Base-by-base conservation (phyloP, 2,797 vertebrate genomes). In the Cichlasoma orientale region DNA sequence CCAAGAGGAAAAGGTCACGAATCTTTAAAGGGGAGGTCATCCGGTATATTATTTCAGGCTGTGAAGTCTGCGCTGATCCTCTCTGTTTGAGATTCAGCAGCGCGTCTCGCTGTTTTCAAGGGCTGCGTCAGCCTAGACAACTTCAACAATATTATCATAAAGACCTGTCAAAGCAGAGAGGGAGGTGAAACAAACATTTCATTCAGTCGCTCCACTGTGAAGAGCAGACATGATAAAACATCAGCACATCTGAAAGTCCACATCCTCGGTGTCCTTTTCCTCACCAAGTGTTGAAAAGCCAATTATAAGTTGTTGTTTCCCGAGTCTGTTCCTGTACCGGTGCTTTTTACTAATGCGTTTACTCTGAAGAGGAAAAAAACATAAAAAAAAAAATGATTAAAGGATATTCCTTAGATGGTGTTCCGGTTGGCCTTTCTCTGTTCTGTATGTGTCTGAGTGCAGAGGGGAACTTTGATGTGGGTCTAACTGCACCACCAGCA, bases 221-320 rank as follows among this genome's bases (percentile, higher is more conserved):
- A 82, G 77, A 74, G 70, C 63, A 69, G 75, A 52, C 14, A 19
- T 56, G 54, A 72, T 78, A 13, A 77, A 77, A 77, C 38, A 18
- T 25, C 5, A 18, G n/a, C 36, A 13, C 29, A 55, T 71, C 78
- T 73, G 57, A 79, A 71, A 69, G 74, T 59, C 7, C 8, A 31
- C 63, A 71, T 33, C 41, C 47, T 71, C 1, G 18, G 41, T 25
- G 41, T 33, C 29, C 16, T 73, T 57, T 72, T 18, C 41, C 80
- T 56, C 85, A 72, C 74, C 82, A 80, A 81, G 82, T 77, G 85
- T 79, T 83, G 74, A 79, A 27, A 86, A 86, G 78, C 66, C 75
- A 57, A 50, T 82, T 82, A 75, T 82, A 66, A 66, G 10, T 0
- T 27, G 27, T 71, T 90, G 82, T 85, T 86, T 84, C 77, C 59